These are phyloP conservation scores for Staurois parvus DNA, from an alignment of 2,797 vertebrate genomes.

Conservation along the genomic window DNA sequence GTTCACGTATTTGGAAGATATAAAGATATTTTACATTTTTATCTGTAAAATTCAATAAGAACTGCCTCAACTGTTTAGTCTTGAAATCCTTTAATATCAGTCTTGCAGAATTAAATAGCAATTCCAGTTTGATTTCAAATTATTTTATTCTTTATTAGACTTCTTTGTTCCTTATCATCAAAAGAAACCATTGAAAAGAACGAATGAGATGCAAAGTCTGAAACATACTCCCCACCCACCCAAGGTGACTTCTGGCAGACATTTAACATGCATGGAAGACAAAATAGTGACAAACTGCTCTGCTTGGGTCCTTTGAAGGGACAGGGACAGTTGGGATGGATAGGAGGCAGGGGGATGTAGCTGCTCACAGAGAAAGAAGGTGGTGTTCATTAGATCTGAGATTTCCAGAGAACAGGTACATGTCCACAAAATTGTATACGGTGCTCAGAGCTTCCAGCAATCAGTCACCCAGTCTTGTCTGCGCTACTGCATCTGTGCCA, in stretches of 20 bases:
- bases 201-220: constrained; percentile 43
- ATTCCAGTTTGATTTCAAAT: not conserved
- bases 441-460: not conserved
- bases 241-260: constrained; percentile 11
- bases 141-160: constrained; percentile 22
- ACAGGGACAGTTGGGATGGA: not conserved
- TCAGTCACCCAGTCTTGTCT: not conserved
- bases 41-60: no score
- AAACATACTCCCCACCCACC: not conserved
- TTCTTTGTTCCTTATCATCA: not conserved
- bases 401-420: not conserved
- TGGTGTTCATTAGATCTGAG: not conserved
- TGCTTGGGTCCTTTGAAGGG: not conserved
- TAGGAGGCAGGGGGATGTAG: not conserved
- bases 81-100: no score
- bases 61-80: no score
- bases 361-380: constrained; percentile 4
- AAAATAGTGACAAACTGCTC: constrained; percentile 7
- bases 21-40: no score
- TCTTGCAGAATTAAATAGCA: not conserved
- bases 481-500: not conserved
- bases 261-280: constrained; percentile 54
- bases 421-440: not conserved
- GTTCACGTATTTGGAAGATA: no score
- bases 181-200: constrained; percentile 39